Conservation (phyloP, 2,113 vertebrate species). For the Natator depressus region DNA sequence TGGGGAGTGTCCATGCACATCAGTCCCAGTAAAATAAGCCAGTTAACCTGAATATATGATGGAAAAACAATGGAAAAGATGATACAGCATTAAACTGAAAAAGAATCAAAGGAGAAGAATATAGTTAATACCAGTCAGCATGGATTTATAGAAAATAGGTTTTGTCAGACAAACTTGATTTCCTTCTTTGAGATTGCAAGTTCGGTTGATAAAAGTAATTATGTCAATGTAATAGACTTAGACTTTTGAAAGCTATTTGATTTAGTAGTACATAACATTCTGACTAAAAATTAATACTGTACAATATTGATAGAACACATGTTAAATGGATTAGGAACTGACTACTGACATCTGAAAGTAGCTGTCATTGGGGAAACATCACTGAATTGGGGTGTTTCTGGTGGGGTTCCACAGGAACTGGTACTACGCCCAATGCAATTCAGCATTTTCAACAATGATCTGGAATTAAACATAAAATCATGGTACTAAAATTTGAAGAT, state of each 20-base stretch:
- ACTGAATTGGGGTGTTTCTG: background rate
- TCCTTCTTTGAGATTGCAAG: background rate
- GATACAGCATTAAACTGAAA: background rate
- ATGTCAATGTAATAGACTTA: no score
- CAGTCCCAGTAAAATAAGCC: background rate
- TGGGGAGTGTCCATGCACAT: accelerated
- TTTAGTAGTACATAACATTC: background rate
- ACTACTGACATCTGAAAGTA: background rate
- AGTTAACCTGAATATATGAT: background rate
- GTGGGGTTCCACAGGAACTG: background rate
- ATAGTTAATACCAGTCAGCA: background rate
- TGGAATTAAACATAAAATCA: background rate
- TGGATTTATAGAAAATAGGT: background rate
- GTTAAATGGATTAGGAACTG: background rate
- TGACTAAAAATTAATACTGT: background rate
- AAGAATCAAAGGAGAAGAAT: background rate
- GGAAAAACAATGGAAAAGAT: background rate
- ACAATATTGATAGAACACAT: background rate
- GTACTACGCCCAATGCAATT: background rate
- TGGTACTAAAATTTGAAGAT: background rate
- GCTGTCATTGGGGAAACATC: background rate
- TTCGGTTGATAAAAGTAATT: background rate
- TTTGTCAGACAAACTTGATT: background rate
- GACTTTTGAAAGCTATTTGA: background rate
- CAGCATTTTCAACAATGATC: background rate